Evolutionary conservation across 2,113 vertebrate genomes (phyloP), one percentile per base, ranked within the genome.

Genomic region (Puffinus mauretanicus): DNA sequence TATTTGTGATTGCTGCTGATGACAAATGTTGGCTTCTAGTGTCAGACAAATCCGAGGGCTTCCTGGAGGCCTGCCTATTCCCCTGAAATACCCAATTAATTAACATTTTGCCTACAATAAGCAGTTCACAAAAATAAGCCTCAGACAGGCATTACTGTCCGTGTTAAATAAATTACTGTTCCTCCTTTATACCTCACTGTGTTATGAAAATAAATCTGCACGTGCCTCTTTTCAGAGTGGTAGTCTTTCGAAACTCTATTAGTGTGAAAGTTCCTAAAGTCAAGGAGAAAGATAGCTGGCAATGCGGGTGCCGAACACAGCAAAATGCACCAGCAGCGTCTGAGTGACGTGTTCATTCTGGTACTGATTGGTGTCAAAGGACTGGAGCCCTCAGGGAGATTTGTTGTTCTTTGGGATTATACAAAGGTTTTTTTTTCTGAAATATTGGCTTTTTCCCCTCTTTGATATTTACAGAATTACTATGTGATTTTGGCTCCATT

Each of bases 71-170:
- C 71, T 95, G 79, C 58, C 71, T 86, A 11, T 70, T 96, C 62
- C 76, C 85, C 71, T 92, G 71, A 90, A 95, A 94, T 81, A 88
- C 16, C 26, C 13, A 83, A 75, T 92, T 91, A 96, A 95, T 80
- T 88, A 95, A 24, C 66, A 66, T 90, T 94, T 96, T 96, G 42
- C 67, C 71, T 94, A 78, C 71, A 94, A 90, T 52, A 90, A 91
- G 58, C 51, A 66, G 54, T 92, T 96, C 26, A 81, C n/a, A 70
- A 62, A 93, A 75, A 51, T 66, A 92, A 90, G 42, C 42, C 69
- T 90, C 67, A 67, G 38, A 83, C 58, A 67, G 46, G 42, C 49
- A 83, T 80, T 95, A 78, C 71, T 95, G 71, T 54, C 60, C 1
- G 0, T 54, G 47, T 86, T 88, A 78, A 86, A 81, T 70, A 73